Percentiles rank a stretch among this genome's conserved stretches.
These are phyloP conservation scores for Rhinogobius similis DNA, from an alignment of 2,113 vertebrate genomes.

Conservation along the genomic window DNA sequence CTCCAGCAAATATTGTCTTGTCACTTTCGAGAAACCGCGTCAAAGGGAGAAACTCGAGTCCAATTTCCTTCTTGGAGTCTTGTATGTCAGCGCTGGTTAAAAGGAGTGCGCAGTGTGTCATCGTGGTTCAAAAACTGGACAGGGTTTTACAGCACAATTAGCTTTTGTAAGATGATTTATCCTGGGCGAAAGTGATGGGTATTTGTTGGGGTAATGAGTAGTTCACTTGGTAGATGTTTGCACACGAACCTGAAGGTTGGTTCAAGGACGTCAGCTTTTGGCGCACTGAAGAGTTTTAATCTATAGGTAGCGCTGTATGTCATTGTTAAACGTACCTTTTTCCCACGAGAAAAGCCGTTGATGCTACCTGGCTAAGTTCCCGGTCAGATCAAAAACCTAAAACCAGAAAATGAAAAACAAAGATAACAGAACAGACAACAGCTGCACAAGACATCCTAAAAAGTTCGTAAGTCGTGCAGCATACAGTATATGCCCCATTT, in stretches of 20 bases:
- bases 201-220: not conserved
- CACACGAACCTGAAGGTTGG: not conserved
- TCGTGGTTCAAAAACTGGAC: not conserved
- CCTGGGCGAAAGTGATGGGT: not conserved
- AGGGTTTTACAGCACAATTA: not conserved
- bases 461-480: no score
- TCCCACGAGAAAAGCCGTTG: no score
- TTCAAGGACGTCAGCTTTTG: not conserved
- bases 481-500: no score
- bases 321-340: no score
- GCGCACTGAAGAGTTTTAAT: not conserved
- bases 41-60: conserved; percentile 15
- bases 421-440: no score
- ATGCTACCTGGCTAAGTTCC: not conserved
- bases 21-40: conserved; percentile 25
- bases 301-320: no score
- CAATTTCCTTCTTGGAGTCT: conserved; percentile 1
- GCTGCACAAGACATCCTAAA: no score
- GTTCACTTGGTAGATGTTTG: not conserved
- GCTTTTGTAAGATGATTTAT: not conserved
- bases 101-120: not conserved
- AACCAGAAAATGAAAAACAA: no score
- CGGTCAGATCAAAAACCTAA: not conserved
- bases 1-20: conserved; percentile 25
- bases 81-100: not conserved